Evolutionary conservation across 2,113 vertebrate genomes (phyloP).

Genomic region (Poecile atricapillus): DNA sequence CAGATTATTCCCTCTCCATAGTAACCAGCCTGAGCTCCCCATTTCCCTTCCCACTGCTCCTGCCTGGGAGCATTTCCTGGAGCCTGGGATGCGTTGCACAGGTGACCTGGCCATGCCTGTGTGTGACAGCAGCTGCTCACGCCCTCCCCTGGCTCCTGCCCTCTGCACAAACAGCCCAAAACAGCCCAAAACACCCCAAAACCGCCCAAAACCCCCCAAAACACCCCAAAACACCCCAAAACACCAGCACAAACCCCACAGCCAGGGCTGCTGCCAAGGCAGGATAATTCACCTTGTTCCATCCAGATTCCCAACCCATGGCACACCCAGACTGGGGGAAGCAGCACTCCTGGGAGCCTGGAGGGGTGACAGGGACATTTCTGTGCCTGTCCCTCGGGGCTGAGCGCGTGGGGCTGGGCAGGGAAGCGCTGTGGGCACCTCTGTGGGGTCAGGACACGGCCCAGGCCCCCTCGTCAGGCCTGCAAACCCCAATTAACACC

Average conservation of each 20-base stretch:
- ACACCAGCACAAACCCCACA: not conserved
- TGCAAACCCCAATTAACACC: not conserved
- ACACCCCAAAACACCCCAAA: not conserved
- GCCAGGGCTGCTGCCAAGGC: not conserved
- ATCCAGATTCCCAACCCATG: not conserved
- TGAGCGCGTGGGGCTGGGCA: no score
- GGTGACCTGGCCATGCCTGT: fast-evolving
- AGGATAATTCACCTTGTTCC: no score
- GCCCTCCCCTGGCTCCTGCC: not conserved
- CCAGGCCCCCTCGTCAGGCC: fast-evolving
- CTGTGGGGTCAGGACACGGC: fast-evolving
- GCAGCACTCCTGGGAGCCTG: not conserved
- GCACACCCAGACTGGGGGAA: fast-evolving
- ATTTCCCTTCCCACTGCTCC: fast-evolving
- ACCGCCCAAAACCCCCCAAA: not conserved
- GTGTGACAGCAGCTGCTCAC: not conserved
- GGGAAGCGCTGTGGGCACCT: not conserved
- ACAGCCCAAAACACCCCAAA: not conserved
- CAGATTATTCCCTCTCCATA: not conserved
- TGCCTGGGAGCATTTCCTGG: not conserved
- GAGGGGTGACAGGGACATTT: not conserved
- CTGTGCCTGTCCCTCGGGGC: not conserved
- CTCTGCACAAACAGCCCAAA: not conserved
- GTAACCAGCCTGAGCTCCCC: not conserved
- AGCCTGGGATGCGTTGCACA: fast-evolving